phyloP scores from a whole-genome alignment of 2,888 invertebrate species.

The Eupithecia abbreviata region DNA sequence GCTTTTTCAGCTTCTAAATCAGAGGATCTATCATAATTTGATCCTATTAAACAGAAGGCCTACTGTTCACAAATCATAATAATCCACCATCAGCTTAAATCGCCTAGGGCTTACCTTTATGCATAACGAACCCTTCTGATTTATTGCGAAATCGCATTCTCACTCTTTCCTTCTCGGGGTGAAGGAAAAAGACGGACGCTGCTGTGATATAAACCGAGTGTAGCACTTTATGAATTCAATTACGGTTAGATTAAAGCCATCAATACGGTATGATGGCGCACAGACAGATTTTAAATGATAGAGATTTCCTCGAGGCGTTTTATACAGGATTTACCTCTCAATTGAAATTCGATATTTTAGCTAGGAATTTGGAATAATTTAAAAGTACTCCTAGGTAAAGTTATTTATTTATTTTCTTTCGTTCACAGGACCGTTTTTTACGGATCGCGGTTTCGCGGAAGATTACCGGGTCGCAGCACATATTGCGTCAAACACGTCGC shows the following conservation, averaged over 20 bases:
- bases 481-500: too few relatives aligned
- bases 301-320: constrained; percentile 19
- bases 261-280: constrained; percentile 26
- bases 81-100: constrained; percentile 56
- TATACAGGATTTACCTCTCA: constrained; percentile 11
- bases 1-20: constrained; percentile 16
- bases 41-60: constrained; percentile 45
- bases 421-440: too few relatives aligned
- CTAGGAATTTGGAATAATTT: neutral
- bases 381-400: neutral
- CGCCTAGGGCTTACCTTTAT: constrained; percentile 55
- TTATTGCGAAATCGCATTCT: constrained; percentile 49
- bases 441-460: too few relatives aligned
- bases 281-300: constrained; percentile 23
- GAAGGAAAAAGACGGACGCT: constrained; percentile 26
- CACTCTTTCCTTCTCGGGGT: constrained; percentile 16
- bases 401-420: neutral
- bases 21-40: constrained; percentile 27
- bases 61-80: constrained; percentile 62
- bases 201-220: constrained; percentile 30
- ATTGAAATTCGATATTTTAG: constrained; percentile 8
- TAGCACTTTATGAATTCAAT: constrained; percentile 31
- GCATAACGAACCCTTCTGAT: constrained; percentile 64
- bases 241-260: constrained; percentile 36
- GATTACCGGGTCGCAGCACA: too few relatives aligned